Percentiles rank a stretch among this genome's conserved stretches.
phyloP scores from a whole-genome alignment of 2,888 invertebrate genomes.

The Empis stercorea region DNA sequence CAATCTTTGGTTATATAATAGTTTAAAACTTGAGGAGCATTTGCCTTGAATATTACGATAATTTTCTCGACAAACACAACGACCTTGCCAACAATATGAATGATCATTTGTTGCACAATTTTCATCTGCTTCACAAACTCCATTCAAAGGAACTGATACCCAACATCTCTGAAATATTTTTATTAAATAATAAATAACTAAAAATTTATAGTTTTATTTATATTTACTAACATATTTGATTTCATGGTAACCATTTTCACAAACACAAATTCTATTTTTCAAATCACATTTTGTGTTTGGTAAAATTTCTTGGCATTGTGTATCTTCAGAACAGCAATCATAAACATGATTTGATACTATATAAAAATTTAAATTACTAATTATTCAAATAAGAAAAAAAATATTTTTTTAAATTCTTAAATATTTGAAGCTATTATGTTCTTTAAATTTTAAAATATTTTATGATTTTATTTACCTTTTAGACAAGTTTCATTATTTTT shows the following conservation, averaged over 20 bases:
- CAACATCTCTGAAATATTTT: conserved; percentile 16
- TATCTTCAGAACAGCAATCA: conserved; percentile 14
- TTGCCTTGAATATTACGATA: conserved; percentile 7
- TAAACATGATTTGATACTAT: conserved; percentile 10
- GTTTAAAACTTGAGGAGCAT: conserved; percentile 11
- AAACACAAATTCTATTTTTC: conserved; percentile 11
- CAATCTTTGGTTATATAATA: conserved; percentile 12
- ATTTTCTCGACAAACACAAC: conserved; percentile 12
- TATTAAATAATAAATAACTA: too few species aligned
- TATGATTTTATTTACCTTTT: conserved; percentile 16
- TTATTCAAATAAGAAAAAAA: too few species aligned
- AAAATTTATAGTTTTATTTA: not conserved
- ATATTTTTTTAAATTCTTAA: too few species aligned
- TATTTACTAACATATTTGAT: conserved; percentile 12
- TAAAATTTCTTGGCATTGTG: conserved; percentile 13
- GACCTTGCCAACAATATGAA: conserved; percentile 11
- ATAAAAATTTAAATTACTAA: too few species aligned
- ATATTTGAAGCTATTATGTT: too few species aligned
- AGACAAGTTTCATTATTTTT: conserved; percentile 24
- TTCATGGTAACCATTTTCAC: conserved; percentile 13
- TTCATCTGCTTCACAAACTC: conserved; percentile 16
- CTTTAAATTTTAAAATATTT: too few species aligned
- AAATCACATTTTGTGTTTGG: conserved; percentile 12
- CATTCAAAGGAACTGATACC: conserved; percentile 13
- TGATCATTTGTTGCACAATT: conserved; percentile 14